A percentile compares a stretch with the other conserved stretches of the same genome.
Evolutionary conservation across 1,140 invertebrate genomes (phyloP).

Genomic region (Trichogramma pretiosum): DNA sequence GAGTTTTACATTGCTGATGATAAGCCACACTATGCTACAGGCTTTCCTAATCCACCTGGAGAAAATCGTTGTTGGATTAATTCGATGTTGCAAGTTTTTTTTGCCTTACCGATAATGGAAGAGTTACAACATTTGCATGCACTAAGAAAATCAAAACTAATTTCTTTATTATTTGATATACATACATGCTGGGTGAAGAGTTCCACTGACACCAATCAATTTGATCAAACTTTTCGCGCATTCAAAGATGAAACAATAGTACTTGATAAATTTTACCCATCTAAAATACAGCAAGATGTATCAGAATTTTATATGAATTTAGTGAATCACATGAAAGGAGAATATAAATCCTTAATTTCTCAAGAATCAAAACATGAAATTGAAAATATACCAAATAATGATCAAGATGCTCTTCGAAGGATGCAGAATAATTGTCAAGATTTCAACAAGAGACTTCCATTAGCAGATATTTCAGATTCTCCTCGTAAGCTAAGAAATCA

Average conservation of each 20-base stretch:
- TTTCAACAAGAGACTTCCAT: conserved; percentile 21
- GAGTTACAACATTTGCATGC: conserved; percentile 22
- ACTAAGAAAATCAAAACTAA: conserved; percentile 24
- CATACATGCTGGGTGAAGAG: conserved; percentile 29
- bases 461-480: conserved; percentile 22
- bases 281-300: conserved; percentile 35
- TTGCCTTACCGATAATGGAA: conserved; percentile 29
- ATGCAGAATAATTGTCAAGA: conserved; percentile 13
- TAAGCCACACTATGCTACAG: conserved; percentile 28
- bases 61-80: conserved; percentile 38
- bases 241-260: conserved; percentile 31
- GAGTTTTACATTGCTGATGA: too few species aligned
- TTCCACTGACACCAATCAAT: conserved; percentile 6
- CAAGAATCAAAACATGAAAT: conserved; percentile 20
- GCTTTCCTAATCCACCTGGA: conserved; percentile 36
- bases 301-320: conserved; percentile 38
- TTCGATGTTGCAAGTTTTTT: conserved; percentile 32
- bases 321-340: conserved; percentile 31
- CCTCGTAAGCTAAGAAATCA: too few species aligned
- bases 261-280: conserved; percentile 31
- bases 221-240: conserved; percentile 20
- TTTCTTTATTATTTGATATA: conserved; percentile 24
- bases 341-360: conserved; percentile 24
- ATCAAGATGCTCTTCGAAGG: conserved; percentile 18
- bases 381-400: conserved; percentile 28